Conservation (phyloP, 2,113 vertebrate species). For the Holacanthus passer region DNA sequence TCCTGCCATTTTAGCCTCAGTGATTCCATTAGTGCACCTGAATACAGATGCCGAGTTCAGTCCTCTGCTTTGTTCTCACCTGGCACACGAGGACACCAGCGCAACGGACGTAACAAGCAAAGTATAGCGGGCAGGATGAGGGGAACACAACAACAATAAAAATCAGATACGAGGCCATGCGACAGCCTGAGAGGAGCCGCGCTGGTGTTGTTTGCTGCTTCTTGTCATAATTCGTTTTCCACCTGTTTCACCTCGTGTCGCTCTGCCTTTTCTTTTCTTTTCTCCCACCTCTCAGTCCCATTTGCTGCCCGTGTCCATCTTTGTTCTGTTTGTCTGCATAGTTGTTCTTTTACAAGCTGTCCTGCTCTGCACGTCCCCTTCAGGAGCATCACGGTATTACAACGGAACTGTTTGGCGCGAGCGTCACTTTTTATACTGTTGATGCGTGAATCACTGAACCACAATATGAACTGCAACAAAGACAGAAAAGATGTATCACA, state of each 20-base stretch:
- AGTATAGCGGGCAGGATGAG: constrained; percentile 31
- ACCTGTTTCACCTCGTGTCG: constrained; percentile 52
- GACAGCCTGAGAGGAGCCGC: constrained; percentile 50
- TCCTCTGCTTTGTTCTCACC: constrained; percentile 59
- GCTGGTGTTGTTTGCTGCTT: constrained; percentile 39
- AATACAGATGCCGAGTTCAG: constrained; percentile 73
- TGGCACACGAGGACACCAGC: constrained; percentile 43
- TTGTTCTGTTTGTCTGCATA: neutral
- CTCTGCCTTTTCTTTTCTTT: constrained; percentile 26
- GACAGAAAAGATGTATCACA: neutral
- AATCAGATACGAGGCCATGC: constrained; percentile 47
- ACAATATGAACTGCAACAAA: constrained; percentile 2
- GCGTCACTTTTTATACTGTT: neutral
- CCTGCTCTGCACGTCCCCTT: neutral
- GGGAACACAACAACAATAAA: constrained; percentile 44
- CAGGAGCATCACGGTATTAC: constrained; percentile 23
- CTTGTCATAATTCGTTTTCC: constrained; percentile 55
- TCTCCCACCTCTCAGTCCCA: constrained; percentile 14
- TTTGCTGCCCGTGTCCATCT: constrained; percentile 14
- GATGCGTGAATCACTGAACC: neutral
- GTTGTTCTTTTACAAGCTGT: constrained; percentile 1
- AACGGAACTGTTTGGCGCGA: neutral
- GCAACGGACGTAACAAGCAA: constrained; percentile 42
- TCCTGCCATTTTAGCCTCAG: constrained; percentile 83
- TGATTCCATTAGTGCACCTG: constrained; percentile 82